Evolutionary conservation across 2,113 vertebrate species (phyloP).

Genomic region (Brachyhypopomus occidentalis): DNA sequence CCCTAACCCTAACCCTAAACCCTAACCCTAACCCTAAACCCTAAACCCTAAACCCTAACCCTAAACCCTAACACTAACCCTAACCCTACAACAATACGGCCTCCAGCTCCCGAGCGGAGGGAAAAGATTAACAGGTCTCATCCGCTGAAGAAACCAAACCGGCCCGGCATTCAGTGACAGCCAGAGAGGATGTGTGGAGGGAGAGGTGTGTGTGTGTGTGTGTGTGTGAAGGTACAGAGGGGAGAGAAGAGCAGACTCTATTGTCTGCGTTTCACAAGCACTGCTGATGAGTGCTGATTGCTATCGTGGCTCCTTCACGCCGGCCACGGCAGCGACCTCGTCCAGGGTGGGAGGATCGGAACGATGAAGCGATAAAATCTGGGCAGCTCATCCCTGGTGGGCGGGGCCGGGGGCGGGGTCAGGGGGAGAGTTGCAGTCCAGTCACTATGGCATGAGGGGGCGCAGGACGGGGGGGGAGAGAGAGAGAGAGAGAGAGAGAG

Average conservation of each 20-base stretch:
- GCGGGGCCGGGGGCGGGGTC: no score
- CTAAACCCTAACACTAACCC: no score
- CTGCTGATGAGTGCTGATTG: slow-evolving; percentile 68
- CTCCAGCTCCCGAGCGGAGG: no score
- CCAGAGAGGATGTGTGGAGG: slow-evolving; percentile 47
- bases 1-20: no score
- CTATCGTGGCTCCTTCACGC: slow-evolving; percentile 65
- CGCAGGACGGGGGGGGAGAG: slow-evolving; percentile 62
- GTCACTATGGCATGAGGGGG: no score
- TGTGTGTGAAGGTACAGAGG: no score
- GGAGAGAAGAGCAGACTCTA: slow-evolving; percentile 62
- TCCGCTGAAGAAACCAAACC: slow-evolving; percentile 60
- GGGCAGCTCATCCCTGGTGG: no score
- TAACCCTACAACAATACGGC: no score
- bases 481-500: not conserved
- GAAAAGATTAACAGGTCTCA: slow-evolving; percentile 70
- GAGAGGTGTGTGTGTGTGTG: no score
- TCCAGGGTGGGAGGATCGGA: slow-evolving; percentile 58
- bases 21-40: no score
- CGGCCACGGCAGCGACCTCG: slow-evolving; percentile 59
- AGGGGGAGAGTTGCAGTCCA: no score
- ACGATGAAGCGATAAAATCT: slow-evolving; percentile 70
- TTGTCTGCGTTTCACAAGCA: slow-evolving; percentile 69
- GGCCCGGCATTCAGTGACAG: slow-evolving; percentile 68
- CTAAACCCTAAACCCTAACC: no score